Percentiles rank a stretch among this genome's conserved stretches.
Evolutionary conservation across 1,140 invertebrate species (phyloP).

Genomic region (Calliopsis andreniformis): DNA sequence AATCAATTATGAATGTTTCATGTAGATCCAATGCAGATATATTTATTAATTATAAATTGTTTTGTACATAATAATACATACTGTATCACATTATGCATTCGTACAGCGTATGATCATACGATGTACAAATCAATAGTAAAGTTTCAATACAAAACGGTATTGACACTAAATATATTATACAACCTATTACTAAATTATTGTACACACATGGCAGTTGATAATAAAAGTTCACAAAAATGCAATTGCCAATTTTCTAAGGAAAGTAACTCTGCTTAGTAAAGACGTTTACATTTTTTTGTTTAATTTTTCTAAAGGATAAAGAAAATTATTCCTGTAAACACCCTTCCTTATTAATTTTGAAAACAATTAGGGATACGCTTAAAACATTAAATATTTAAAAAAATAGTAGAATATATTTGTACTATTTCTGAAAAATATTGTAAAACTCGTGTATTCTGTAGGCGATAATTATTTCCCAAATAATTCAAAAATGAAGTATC

Average conservation of each 20-base stretch:
- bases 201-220: conserved; percentile 54
- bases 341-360: not conserved
- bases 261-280: no score
- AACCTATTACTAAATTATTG: conserved; percentile 52
- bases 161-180: conserved; percentile 28
- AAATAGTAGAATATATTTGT: conserved; percentile 6
- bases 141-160: conserved; percentile 30
- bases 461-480: no score
- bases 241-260: not conserved
- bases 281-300: no score
- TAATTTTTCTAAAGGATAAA: no score
- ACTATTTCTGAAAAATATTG: not conserved
- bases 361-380: not conserved
- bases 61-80: conserved; percentile 49
- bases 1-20: conserved; percentile 32
- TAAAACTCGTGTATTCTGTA: no score
- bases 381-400: not conserved
- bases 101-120: conserved; percentile 43
- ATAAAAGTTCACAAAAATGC: conserved; percentile 50
- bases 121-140: conserved; percentile 50
- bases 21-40: conserved; percentile 14
- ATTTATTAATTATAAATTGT: conserved; percentile 49
- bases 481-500: no score
- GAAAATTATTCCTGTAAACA: no score
- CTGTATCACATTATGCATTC: conserved; percentile 43